Percentiles rank a stretch among this genome's conserved stretches.
These are phyloP conservation scores for Nephrocerus scutellatus DNA, from an alignment of 2,888 invertebrate species.

Conservation along the genomic window DNA sequence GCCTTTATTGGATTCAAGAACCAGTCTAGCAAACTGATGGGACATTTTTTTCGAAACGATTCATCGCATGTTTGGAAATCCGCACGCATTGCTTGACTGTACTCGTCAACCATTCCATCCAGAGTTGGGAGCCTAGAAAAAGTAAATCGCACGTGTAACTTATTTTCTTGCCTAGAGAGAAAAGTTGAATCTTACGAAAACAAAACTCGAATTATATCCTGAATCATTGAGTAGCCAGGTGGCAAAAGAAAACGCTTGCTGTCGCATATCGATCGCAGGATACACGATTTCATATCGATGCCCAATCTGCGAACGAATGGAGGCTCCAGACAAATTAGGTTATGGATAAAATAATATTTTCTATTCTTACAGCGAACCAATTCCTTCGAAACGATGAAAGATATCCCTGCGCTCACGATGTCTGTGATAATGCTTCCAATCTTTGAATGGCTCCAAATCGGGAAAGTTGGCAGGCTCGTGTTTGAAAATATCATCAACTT, in stretches of 20 bases:
- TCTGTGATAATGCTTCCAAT: slow-evolving; percentile 33
- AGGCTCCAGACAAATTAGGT: background rate
- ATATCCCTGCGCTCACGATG: slow-evolving; percentile 41
- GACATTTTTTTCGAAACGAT: slow-evolving; percentile 29
- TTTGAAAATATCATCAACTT: slow-evolving; percentile 6
- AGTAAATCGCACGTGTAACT: background rate
- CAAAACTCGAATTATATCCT: slow-evolving; percentile 58
- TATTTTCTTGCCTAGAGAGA: background rate
- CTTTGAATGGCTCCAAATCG: slow-evolving; percentile 27
- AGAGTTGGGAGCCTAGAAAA: slow-evolving; percentile 35
- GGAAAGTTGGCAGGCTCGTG: slow-evolving; percentile 23
- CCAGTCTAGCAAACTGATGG: slow-evolving; percentile 33
- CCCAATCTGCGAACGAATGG: slow-evolving; percentile 34
- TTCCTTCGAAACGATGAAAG: slow-evolving; percentile 34
- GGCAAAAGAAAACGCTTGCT: slow-evolving; percentile 54
- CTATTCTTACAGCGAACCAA: slow-evolving; percentile 33
- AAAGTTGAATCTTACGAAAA: slow-evolving; percentile 52
- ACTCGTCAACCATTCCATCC: slow-evolving; percentile 37
- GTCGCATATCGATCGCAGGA: slow-evolving; percentile 63
- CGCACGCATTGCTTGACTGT: slow-evolving; percentile 32
- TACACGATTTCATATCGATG: slow-evolving; percentile 47
- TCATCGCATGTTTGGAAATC: slow-evolving; percentile 30
- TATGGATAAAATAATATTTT: background rate
- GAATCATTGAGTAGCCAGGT: slow-evolving; percentile 59
- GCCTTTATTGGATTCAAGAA: slow-evolving; percentile 23